Conservation (phyloP, 2,888 invertebrate species). For the Polyommatus icarus region DNA sequence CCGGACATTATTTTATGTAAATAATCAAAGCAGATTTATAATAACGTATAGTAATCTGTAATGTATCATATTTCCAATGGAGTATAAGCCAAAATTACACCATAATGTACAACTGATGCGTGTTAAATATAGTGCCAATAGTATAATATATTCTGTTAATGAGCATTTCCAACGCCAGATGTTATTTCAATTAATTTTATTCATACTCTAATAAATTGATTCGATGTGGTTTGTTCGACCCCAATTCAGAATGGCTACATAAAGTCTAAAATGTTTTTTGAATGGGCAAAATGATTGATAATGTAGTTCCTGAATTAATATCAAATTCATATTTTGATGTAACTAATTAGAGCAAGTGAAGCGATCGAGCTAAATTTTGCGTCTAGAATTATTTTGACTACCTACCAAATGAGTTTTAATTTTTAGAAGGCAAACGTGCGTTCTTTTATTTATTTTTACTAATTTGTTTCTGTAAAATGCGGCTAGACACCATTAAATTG, state of each 20-base stretch:
- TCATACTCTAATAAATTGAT: slow-evolving; percentile 16
- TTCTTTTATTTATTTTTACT: slow-evolving; percentile 10
- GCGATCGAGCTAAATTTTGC: neutral
- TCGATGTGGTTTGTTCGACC: slow-evolving; percentile 13
- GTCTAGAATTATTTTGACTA: neutral
- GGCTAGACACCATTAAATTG: neutral
- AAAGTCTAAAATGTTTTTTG: neutral
- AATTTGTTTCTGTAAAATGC: neutral
- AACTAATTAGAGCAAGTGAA: neutral
- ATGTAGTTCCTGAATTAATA: neutral
- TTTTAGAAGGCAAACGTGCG: neutral
- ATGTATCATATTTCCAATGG: slow-evolving; percentile 24
- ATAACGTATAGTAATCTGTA: slow-evolving; percentile 6
- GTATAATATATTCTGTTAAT: slow-evolving; percentile 48
- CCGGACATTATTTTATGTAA: slow-evolving; percentile 66
- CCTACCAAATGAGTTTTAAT: slow-evolving; percentile 1
- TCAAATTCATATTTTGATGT: neutral
- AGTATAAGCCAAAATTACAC: slow-evolving; percentile 66
- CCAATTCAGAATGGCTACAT: neutral
- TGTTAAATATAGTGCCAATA: slow-evolving; percentile 67
- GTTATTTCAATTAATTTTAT: slow-evolving; percentile 26
- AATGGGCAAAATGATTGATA: neutral
- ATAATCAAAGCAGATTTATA: slow-evolving; percentile 65
- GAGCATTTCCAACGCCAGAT: slow-evolving; percentile 34
- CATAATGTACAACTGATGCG: slow-evolving; percentile 71